Evolutionary conservation across 30 jellyfish, hydroid and myxozoan genomes (phyloP), one percentile per base, ranked within the genome.

Genomic region (Mastigias papua): DNA sequence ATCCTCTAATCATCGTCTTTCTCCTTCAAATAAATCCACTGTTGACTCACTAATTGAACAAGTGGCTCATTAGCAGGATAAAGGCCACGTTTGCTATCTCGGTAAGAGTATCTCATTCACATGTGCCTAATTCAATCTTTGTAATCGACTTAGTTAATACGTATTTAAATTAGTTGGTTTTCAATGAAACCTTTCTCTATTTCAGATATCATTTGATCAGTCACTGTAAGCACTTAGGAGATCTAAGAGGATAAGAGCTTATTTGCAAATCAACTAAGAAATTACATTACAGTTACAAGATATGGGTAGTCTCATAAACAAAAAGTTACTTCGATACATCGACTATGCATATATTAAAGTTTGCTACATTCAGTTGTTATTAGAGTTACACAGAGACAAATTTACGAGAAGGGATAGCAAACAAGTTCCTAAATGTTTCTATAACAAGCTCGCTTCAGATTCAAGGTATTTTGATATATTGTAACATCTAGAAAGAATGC

Each of bases 61-160:
- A 63, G 0, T 63, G 22, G 74, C 23, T 63, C 74, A 63, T 63
- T 63, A 63, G 74, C 26, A 22, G 19, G 0, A 0, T 0, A 63
- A 4, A 5, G 26, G 8, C 13, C 19, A 8, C 13, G n/a, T 7
- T 63, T 15, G 74, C 74, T 17, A 63, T 63, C 74, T 63, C 37
- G 37, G 74, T 17, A 27, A 63, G 8, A 25, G 74, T 63, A 19
- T 63, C 74, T 63, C 23, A 63, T 63, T 25, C 74, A 63, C 19
- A 11, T 2, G 37, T 1, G 1, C 13, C 0, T 63, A 63, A 63
- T 63, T 63, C 74, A 63, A 63, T 63, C 74, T 15, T 13, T 13
- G 2, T 63, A 63, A 63, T 63, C 42, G 74, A 63, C 23, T 63
- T 63, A 63, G 74, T 7, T 27, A 63, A 63, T 20, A 2, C 19